Evolutionary conservation across 2,113 vertebrate species (phyloP).

Genomic region (Martes martes): DNA sequence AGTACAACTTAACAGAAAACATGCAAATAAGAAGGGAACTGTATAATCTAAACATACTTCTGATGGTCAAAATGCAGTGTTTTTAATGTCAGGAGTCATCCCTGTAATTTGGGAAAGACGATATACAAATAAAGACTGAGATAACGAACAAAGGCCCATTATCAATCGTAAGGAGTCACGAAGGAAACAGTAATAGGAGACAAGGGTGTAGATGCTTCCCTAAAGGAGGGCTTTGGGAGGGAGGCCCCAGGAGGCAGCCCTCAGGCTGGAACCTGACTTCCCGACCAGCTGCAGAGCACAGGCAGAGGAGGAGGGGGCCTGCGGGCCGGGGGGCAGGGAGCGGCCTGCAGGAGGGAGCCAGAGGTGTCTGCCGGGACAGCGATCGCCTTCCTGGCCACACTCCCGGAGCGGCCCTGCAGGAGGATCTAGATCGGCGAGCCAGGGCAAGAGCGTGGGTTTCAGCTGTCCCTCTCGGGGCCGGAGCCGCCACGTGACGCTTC

Average conservation of each 20-base stretch:
- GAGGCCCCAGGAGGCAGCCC: not conserved
- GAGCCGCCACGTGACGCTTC: not conserved
- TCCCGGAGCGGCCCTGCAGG: not conserved
- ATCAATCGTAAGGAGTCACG: no score
- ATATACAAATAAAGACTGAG: not conserved
- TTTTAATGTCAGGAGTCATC: not conserved
- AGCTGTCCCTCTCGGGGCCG: not conserved
- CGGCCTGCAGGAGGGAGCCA: not conserved
- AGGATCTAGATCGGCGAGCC: not conserved
- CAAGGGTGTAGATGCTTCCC: not conserved
- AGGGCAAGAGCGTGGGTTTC: fast-evolving
- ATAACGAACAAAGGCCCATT: not conserved
- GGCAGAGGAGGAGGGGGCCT: not conserved
- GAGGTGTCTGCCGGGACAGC: fast-evolving
- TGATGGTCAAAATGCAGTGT: not conserved
- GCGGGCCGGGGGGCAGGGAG: not conserved
- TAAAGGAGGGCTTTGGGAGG: not conserved
- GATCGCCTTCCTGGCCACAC: not conserved
- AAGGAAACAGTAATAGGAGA: not conserved
- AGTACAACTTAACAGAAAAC: constrained; percentile 10
- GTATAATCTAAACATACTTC: not conserved
- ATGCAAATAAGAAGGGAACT: not conserved
- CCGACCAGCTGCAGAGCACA: not conserved
- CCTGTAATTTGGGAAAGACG: not conserved
- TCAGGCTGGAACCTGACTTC: not conserved